phyloP scores from a whole-genome alignment of 1,140 invertebrate species.

The Vanessa atalanta region DNA sequence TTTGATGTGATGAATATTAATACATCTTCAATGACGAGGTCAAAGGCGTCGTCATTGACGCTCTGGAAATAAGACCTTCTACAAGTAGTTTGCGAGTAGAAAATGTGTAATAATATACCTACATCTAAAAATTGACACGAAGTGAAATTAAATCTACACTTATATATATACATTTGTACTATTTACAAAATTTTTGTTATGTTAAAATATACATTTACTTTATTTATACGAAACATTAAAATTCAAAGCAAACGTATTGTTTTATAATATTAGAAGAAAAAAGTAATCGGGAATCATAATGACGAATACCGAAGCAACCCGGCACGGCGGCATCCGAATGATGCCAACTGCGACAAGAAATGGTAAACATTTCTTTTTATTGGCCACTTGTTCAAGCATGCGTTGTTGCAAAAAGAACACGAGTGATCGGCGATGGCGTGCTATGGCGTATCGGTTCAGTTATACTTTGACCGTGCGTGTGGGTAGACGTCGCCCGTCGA shows the following conservation, averaged over 20 bases:
- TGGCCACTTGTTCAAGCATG: slow-evolving; percentile 14
- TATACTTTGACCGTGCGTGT: slow-evolving; percentile 46
- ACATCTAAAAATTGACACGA: too few species aligned
- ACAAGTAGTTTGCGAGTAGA: not conserved
- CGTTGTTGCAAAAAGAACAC: slow-evolving; percentile 14
- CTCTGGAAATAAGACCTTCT: not conserved
- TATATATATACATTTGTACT: too few species aligned
- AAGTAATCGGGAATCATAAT: slow-evolving; percentile 7
- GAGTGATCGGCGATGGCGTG: slow-evolving; percentile 21
- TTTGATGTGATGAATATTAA: slow-evolving; percentile 21
- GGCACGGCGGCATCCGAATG: not conserved
- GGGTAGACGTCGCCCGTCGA: slow-evolving; percentile 42
- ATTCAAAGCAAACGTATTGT: not conserved
- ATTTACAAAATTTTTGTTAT: too few species aligned
- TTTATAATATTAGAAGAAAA: not conserved
- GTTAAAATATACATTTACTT: too few species aligned
- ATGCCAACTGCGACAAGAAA: slow-evolving; percentile 38
- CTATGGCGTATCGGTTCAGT: slow-evolving; percentile 46
- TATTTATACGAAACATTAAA: too few species aligned
- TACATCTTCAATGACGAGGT: not conserved
- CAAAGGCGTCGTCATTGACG: slow-evolving; percentile 3
- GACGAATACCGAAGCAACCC: slow-evolving; percentile 17
- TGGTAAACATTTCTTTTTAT: slow-evolving; percentile 30
- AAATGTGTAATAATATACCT: not conserved
- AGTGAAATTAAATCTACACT: too few species aligned